A percentile compares a stretch with the other conserved stretches of the same genome.
These are phyloP conservation scores for Eulemur rubriventer DNA, from an alignment of 2,797 vertebrate species.

Conservation along the genomic window DNA sequence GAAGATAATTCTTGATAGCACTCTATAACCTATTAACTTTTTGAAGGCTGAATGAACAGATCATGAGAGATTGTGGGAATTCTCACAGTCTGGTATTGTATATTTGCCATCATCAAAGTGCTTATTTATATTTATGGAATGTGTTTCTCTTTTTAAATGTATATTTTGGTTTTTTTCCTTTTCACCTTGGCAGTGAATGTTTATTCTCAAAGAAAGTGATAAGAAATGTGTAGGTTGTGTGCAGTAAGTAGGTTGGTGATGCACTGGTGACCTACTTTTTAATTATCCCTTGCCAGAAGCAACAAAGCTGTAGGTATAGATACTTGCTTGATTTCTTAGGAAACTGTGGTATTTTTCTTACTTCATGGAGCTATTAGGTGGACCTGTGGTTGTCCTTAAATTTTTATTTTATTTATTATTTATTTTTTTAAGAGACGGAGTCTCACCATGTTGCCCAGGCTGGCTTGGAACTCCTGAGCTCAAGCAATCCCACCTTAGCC, in stretches of 20 bases:
- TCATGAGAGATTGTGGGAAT: neutral
- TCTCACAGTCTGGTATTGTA: neutral
- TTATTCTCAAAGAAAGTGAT: neutral
- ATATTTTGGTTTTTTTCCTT: neutral
- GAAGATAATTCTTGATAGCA: neutral
- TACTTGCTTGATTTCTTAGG: neutral
- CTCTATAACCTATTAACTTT: neutral
- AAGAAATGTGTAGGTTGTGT: neutral
- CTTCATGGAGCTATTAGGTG: neutral
- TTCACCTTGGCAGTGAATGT: neutral
- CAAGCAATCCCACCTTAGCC: too few species aligned
- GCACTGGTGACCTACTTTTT: neutral
- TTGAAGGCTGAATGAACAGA: neutral
- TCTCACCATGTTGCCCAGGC: neutral
- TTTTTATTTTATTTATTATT: neutral
- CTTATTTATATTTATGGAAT: neutral
- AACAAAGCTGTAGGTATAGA: neutral
- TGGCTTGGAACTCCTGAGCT: too few species aligned
- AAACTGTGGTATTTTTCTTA: slow-evolving; percentile 26
- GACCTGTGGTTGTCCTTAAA: neutral
- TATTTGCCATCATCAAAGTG: neutral
- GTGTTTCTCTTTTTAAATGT: neutral
- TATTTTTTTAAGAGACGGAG: neutral
- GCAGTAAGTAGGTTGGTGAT: neutral
- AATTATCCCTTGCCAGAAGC: neutral